Conservation (phyloP, 2,888 invertebrate species). For the Apotomis betuletana region DNA sequence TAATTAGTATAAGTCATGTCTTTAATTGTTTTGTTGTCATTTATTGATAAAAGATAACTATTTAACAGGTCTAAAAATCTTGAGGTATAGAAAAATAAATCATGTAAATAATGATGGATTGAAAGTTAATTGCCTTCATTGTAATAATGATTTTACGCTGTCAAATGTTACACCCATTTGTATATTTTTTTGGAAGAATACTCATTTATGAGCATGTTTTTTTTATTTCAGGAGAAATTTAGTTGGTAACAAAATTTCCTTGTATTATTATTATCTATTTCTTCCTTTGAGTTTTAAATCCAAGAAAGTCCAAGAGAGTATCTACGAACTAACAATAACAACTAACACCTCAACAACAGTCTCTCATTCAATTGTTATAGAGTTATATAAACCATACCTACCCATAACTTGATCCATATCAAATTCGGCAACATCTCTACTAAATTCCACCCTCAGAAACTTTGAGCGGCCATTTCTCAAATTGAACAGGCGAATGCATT, state of each 20-base stretch:
- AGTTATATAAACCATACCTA: slow-evolving; percentile 7
- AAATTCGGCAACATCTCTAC: slow-evolving; percentile 41
- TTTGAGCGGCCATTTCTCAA: slow-evolving; percentile 74
- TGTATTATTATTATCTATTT: too few species aligned
- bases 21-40: too few species aligned
- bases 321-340: too few species aligned
- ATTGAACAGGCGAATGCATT: slow-evolving; percentile 69
- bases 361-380: slow-evolving; percentile 19
- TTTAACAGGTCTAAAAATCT: too few species aligned
- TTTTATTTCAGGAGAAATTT: too few species aligned
- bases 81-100: not conserved
- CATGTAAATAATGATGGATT: not conserved
- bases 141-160: not conserved
- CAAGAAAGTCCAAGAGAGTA: too few species aligned
- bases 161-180: not conserved
- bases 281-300: too few species aligned
- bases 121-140: not conserved
- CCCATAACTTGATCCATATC: slow-evolving; percentile 34
- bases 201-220: too few species aligned
- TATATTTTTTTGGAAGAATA: not conserved
- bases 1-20: too few species aligned
- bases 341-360: not conserved
- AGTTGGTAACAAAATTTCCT: too few species aligned
- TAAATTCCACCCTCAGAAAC: slow-evolving; percentile 55
- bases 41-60: too few species aligned